Conservation (phyloP, 2,888 invertebrate genomes). For the Agriopis marginaria region DNA sequence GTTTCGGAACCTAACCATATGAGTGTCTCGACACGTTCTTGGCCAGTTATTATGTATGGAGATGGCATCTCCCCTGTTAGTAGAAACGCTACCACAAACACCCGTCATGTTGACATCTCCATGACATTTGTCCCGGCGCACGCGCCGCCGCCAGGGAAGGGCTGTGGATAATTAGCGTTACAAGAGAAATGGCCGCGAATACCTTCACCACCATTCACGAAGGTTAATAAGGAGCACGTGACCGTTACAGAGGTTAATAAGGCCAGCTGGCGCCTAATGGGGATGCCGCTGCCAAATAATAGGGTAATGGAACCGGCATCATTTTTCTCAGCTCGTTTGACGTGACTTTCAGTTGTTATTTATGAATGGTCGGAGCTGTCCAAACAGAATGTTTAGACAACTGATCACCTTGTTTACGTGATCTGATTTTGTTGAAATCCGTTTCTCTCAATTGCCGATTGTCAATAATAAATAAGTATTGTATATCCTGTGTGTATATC, state of each 20-base stretch:
- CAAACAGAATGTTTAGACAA: constrained; percentile 20
- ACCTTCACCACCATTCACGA: constrained; percentile 64
- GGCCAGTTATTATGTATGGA: too few species aligned
- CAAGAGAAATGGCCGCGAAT: constrained; percentile 71
- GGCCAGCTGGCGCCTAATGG: constrained; percentile 62
- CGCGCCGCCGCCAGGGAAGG: constrained; percentile 46
- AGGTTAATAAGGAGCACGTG: constrained; percentile 74
- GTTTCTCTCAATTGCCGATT: neutral
- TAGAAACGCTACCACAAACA: too few species aligned
- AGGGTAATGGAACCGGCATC: constrained; percentile 17
- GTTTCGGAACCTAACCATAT: too few species aligned
- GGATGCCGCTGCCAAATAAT: constrained; percentile 49
- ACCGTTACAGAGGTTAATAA: constrained; percentile 72
- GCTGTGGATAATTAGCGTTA: constrained; percentile 72
- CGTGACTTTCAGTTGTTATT: constrained; percentile 18
- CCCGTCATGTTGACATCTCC: constrained; percentile 12
- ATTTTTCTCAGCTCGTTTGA: constrained; percentile 37
- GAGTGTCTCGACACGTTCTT: too few species aligned
- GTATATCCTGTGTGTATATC: too few species aligned
- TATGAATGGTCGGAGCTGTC: constrained; percentile 13
- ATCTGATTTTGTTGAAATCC: neutral
- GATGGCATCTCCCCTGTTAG: neutral
- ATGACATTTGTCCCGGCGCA: constrained; percentile 41
- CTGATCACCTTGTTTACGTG: constrained; percentile 2
- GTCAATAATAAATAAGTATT: neutral